These are phyloP conservation scores for Botrylloides violaceus DNA, from an alignment of 23 tunicate genomes.

Conservation along the genomic window DNA sequence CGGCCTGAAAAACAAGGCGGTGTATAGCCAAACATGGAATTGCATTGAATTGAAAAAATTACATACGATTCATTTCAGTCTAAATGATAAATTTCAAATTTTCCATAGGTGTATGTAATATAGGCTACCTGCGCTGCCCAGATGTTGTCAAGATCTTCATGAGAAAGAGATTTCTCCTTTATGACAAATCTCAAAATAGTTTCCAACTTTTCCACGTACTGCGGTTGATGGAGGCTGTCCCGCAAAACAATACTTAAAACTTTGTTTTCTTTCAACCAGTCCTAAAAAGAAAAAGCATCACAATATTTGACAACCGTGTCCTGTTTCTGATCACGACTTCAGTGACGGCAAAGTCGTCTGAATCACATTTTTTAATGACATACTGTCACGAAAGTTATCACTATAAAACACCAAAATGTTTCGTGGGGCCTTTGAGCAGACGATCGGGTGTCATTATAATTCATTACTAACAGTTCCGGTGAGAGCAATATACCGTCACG, in stretches of 20 bases:
- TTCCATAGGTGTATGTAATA: not conserved
- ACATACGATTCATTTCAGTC: no score
- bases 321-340: no score
- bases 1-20: constrained; percentile 7
- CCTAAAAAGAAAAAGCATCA: constrained; percentile 1
- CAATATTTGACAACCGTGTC: not conserved
- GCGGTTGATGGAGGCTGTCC: constrained; percentile 26
- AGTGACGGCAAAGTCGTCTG: no score
- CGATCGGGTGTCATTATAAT: no score
- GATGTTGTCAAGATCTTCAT: constrained; percentile 25
- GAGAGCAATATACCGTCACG: no score
- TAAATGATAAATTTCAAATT: not conserved
- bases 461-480: no score
- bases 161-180: constrained; percentile 17
- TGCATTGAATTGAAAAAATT: not conserved
- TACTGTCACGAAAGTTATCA: no score
- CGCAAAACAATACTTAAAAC: constrained; percentile 21
- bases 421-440: no score
- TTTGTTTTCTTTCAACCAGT: constrained; percentile 24
- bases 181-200: constrained; percentile 21
- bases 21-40: not conserved
- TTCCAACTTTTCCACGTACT: constrained; percentile 25
- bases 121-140: constrained; percentile 28
- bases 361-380: no score
- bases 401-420: no score